Base-by-base conservation (phyloP, 1,140 invertebrate species). In the Drosophila mayri region DNA sequence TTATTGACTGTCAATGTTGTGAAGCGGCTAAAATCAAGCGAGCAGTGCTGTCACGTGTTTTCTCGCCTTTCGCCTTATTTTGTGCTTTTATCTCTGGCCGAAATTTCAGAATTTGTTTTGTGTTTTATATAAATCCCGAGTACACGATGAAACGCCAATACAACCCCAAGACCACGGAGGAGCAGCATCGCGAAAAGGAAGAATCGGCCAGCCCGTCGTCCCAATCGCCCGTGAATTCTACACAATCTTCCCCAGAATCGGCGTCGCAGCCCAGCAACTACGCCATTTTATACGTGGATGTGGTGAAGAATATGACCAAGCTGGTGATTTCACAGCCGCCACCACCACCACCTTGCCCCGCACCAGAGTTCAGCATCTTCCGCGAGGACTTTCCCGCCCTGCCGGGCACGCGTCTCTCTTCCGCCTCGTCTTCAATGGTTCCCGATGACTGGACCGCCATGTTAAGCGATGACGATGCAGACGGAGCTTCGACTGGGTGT, bases 311-410 rank as follows among this genome's bases (percentile, higher is more conserved):
- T 18, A 65, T 73, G 60, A 35, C 74, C n/a, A 72, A 65, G 7
- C 7, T 44, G 22, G 64, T 74, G 20, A 9, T 37, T 0, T 18
- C 55, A 12, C 30, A 44, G 8, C 30, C 61, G 2, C 10, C 40
- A 8, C 52, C 62, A n/a, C 70, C 58, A 1, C 62, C 40, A 0
- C 11, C 22, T 2, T 32, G 18, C 2, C 14, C 55, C 1, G 18
- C 60, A 1, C 65, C 77, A 0, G 79, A 85, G 25, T 90, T 90
- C 14, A 86, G 75, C 41, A 72, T 86, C n/a, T 50, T 74, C 11
- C 75, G 50, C 3, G 82, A 90, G 50, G 81, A 90, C 22, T 90
- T 90, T 32, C 86, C 85, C 5, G 85, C 85, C 0, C 49, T 88
- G 40, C 85, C 85, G 1, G 85, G 73, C 11, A 64, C 74, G 0